phyloP scores from a whole-genome alignment of 30 jellyfish, hydroid and myxozoan genomes.

The Aurelia aurita region DNA sequence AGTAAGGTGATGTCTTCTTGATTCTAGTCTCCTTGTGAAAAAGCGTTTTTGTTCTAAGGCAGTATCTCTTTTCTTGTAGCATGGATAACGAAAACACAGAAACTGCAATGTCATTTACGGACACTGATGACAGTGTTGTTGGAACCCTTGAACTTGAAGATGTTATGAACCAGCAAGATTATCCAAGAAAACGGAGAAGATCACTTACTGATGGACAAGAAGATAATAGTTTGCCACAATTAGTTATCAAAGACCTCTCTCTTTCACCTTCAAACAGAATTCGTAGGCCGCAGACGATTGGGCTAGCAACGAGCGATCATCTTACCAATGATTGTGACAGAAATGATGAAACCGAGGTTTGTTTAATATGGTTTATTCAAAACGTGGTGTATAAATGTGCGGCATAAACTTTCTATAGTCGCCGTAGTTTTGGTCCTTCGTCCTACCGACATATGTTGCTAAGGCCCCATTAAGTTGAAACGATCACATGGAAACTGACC shows the following conservation, averaged over 20 bases:
- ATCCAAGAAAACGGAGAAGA: conserved; percentile 38
- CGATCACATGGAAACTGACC: too few species aligned
- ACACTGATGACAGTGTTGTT: conserved; percentile 19
- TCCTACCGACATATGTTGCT: too few species aligned
- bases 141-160: conserved; percentile 43
- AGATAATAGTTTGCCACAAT: conserved; percentile 39
- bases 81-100: neutral
- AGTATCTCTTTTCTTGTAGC: too few species aligned
- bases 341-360: conserved; percentile 56
- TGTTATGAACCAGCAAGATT: conserved; percentile 22
- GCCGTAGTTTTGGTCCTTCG: too few species aligned
- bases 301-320: conserved; percentile 54
- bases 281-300: conserved; percentile 52
- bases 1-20: too few species aligned
- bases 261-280: conserved; percentile 64
- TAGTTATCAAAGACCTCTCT: conserved; percentile 67
- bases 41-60: too few species aligned
- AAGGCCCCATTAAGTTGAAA: too few species aligned
- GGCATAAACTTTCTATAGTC: too few species aligned
- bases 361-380: neutral
- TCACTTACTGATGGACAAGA: conserved; percentile 24
- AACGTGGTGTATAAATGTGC: too few species aligned
- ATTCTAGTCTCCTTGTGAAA: too few species aligned
- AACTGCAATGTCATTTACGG: conserved; percentile 65
- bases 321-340: conserved; percentile 38